These are phyloP conservation scores for Apodemus agrarius DNA, from an alignment of 2,797 vertebrate species.

Conservation along the genomic window DNA sequence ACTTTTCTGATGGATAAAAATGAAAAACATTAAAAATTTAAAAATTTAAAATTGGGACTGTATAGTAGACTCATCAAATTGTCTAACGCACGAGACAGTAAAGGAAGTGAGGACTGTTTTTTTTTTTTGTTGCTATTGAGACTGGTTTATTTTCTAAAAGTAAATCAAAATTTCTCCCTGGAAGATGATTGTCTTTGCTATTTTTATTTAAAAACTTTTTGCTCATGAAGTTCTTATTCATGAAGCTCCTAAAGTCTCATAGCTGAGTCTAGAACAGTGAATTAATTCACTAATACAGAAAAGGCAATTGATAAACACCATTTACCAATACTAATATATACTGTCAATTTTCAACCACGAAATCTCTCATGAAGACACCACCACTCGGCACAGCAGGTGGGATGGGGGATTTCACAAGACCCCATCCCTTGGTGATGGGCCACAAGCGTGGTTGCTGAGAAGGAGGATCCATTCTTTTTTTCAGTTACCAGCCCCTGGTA, in stretches of 20 bases:
- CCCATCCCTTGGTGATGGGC: background rate
- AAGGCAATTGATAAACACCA: background rate
- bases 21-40: too few relatives aligned
- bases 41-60: background rate
- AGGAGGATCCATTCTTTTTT: too few relatives aligned
- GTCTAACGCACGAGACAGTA: background rate
- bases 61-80: background rate
- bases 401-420: too few relatives aligned
- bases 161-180: background rate
- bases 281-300: fast-evolving
- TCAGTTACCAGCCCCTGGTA: background rate
- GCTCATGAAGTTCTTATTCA: background rate
- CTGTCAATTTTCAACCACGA: background rate
- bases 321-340: background rate
- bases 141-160: background rate
- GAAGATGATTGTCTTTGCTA: background rate
- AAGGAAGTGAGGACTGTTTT: background rate
- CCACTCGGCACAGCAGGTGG: background rate
- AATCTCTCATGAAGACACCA: too few relatives aligned
- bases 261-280: background rate
- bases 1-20: background rate
- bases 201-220: background rate
- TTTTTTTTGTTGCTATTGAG: conserved; percentile 1
- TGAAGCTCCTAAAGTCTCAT: background rate
- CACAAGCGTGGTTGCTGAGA: background rate